phyloP scores from a whole-genome alignment of 2,888 invertebrate genomes.

The Tetragonisca angustula region DNA sequence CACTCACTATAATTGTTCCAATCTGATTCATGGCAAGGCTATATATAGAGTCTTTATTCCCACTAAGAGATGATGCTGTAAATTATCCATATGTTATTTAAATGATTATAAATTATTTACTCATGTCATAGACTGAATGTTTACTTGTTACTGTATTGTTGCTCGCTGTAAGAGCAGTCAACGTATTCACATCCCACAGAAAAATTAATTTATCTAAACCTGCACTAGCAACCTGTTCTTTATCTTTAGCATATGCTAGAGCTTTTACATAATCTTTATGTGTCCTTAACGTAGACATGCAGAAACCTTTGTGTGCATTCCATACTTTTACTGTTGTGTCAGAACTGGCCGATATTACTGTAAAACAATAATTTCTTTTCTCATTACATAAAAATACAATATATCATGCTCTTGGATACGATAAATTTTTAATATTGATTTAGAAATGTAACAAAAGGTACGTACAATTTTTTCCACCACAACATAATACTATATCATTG shows the following conservation, averaged over 20 bases:
- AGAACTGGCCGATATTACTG: constrained; percentile 99
- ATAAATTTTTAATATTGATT: not conserved
- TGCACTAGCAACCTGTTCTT: constrained; percentile 98
- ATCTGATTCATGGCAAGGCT: constrained; percentile 99
- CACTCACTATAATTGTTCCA: constrained; percentile 97
- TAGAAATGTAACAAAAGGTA: constrained; percentile 5
- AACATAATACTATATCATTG: constrained; percentile 99
- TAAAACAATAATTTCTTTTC: constrained; percentile 70
- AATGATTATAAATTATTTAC: not conserved
- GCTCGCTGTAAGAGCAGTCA: constrained; percentile 98
- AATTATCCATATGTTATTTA: constrained; percentile 7
- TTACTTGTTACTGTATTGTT: constrained; percentile 99
- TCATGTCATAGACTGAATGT: constrained; percentile 58
- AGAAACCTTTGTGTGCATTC: constrained; percentile 99
- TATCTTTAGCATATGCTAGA: constrained; percentile 98
- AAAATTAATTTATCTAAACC: constrained; percentile 98
- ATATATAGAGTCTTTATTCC: constrained; percentile 99
- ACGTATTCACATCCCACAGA: constrained; percentile 99
- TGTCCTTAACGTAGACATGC: constrained; percentile 98
- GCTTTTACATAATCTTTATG: constrained; percentile 99
- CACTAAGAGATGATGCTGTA: constrained; percentile 95
- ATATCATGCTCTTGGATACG: not conserved
- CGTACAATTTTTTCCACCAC: constrained; percentile 96
- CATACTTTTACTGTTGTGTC: constrained; percentile 99
- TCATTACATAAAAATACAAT: not conserved